Base-by-base conservation (phyloP, 2,888 invertebrate species). In the Noctua janthina region DNA sequence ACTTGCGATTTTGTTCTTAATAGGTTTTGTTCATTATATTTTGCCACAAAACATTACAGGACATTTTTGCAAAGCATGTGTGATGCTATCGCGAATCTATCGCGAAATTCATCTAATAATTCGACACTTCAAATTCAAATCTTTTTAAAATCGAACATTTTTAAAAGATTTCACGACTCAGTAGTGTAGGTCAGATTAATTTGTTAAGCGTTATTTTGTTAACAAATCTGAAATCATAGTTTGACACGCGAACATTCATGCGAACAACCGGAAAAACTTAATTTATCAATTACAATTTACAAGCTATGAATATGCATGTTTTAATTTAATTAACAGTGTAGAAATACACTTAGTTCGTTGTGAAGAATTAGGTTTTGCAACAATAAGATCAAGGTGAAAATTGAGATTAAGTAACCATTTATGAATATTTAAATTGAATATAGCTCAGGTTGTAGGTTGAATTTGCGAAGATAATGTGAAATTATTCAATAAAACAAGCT, bases 331-430 rank as follows among this genome's bases (percentile, higher is more conserved):
- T 73, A 85, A 74, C 66, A 35, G 67, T 83, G 82, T 73, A 67
- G 82, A 77, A 77, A 78, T 71, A 84, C 10, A 68, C 59, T 78
- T 66, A 35, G 59, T 46, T 49, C 29, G 72, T 74, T 79, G 72
- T 82, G 71, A 66, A 76, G 73, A 85, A 71, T 88, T 76, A 71
- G 29, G 56, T 74, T 83, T 78, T 69, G 76, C 59, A 79, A 79
- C 43, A 89, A 81, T 88, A 86, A 83, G 84, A 84, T 86, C 88
- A 88, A 88, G 89, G 88, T 78, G 70, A 86, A 66, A 56, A 71
- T 80, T 56, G 69, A 20, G 74, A 81, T 76, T 85, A 74, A 75
- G 76, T 74, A 85, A 78, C 43, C 6, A 69, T 74, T 77, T 77
- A 71, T 81, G 75, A 67, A 84, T 84, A 78, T 76, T 76, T 67